Evolutionary conservation across 2,888 invertebrate genomes (phyloP).

Genomic region (Caradrina clavipalpis): DNA sequence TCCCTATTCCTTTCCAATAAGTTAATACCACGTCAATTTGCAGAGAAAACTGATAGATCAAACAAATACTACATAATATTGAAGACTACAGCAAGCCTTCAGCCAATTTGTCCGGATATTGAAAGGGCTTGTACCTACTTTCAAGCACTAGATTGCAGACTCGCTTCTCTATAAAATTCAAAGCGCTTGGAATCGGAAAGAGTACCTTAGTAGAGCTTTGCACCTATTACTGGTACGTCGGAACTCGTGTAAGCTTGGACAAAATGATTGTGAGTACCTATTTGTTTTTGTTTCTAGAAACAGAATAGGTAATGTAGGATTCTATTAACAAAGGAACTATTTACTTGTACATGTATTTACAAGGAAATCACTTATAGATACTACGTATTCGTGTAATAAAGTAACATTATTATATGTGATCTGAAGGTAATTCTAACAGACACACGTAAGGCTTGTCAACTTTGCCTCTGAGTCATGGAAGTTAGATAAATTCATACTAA

Average conservation of each 20-base stretch:
- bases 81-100: conserved; percentile 8
- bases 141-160: conserved; percentile 29
- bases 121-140: conserved; percentile 21
- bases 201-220: conserved; percentile 25
- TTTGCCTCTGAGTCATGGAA: too few relatives aligned
- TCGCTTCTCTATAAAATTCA: conserved; percentile 32
- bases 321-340: conserved; percentile 5
- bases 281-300: conserved; percentile 10
- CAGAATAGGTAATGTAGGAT: conserved; percentile 23
- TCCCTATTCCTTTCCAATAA: too few relatives aligned
- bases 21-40: too few relatives aligned
- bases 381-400: neutral
- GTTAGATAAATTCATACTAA: too few relatives aligned
- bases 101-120: conserved; percentile 46
- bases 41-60: neutral
- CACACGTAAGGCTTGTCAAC: too few relatives aligned
- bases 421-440: too few relatives aligned
- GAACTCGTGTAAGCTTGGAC: conserved; percentile 25
- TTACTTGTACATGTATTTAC: neutral
- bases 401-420: too few relatives aligned
- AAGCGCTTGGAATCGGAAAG: neutral
- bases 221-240: conserved; percentile 7
- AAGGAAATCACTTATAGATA: neutral
- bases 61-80: conserved; percentile 15
- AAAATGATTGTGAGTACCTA: neutral